Base-by-base conservation (phyloP, 2,797 vertebrate genomes). In the Kryptopterus vitreolus region DNA sequence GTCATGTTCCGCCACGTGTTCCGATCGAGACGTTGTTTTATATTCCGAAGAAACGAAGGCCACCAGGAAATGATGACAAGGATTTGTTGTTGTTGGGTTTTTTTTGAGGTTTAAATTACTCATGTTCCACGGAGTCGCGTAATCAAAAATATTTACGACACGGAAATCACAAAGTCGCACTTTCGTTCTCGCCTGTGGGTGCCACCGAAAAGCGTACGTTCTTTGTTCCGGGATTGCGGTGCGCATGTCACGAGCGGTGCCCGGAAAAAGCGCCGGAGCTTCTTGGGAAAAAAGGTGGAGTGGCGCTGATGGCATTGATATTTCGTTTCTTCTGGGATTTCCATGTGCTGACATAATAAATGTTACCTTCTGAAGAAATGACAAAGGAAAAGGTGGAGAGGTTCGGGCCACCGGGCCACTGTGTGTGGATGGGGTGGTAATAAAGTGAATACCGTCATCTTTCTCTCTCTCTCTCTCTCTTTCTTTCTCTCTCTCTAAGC, bases 401-500 rank as follows among this genome's bases (percentile, higher is more conserved):
- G 63, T 22, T 68, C 35, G 46, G 15, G 5, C 13, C n/a, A 63
- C 4, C 4, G 31, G 3, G 33, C 33, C 20, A 11, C 8, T 65
- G 18, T 65, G 6, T 38, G 20, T 69, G 0, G 26, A 18, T 5
- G 1, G 0, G 10, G 31, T 53, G 26, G 18, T 20, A 31, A 52
- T 50, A 31, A 70, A 50, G 7, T 31, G 20, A 16, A 20, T 70
- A 46, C 33, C 31, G 48, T 1, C 10, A 22, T 70, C 8, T 6
- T 52, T 22, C 68, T 10, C 5, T 12, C 12, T 69, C 18, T 76
- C 18, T 59, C 29, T 77, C 22, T 59, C 31, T 58, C n/a, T 71
- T 43, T 52, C 5, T 52, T 5, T 73, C 8, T 66, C 65, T 76
- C 33, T 76, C 65, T 80, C 4, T 53, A 88, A 99, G 98, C 69